Conservation (phyloP, 2,888 invertebrate species). For the Oeneis ivallda region DNA sequence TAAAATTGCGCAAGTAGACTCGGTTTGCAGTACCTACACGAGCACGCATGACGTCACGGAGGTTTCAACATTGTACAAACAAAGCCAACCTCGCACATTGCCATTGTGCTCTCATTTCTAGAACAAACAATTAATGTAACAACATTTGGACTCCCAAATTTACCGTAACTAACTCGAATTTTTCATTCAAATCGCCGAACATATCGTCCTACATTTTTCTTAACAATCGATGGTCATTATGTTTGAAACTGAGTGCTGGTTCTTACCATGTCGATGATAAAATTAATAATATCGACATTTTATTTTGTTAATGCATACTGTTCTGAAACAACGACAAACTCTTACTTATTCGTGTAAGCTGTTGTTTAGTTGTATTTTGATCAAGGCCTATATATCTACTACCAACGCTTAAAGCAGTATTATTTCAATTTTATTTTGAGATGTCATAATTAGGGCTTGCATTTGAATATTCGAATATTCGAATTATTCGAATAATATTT, state of each 20-base stretch:
- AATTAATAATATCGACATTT: neutral
- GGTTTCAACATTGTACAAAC: constrained; percentile 71
- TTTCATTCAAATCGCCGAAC: constrained; percentile 35
- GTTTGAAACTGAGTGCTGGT: neutral
- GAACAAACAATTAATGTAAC: constrained; percentile 54
- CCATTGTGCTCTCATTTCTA: constrained; percentile 65
- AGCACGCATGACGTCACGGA: constrained; percentile 59
- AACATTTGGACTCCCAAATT: constrained; percentile 47
- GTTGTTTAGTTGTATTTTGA: too few species aligned
- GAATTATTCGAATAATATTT: too few species aligned
- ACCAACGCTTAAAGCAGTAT: too few species aligned
- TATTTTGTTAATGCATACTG: neutral
- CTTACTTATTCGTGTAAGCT: too few species aligned
- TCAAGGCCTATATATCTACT: too few species aligned
- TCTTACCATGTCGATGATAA: neutral
- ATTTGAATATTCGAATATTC: too few species aligned
- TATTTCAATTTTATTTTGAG: too few species aligned
- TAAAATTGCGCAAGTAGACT: constrained; percentile 42
- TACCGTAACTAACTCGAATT: constrained; percentile 30
- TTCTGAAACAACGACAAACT: neutral
- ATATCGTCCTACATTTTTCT: constrained; percentile 35
- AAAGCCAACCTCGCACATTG: constrained; percentile 54
- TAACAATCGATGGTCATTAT: constrained; percentile 42
- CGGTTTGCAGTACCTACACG: constrained; percentile 32
- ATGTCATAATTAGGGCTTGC: too few species aligned